Base-by-base conservation (phyloP, 2,113 vertebrate species). In the Raphicerus campestris region DNA sequence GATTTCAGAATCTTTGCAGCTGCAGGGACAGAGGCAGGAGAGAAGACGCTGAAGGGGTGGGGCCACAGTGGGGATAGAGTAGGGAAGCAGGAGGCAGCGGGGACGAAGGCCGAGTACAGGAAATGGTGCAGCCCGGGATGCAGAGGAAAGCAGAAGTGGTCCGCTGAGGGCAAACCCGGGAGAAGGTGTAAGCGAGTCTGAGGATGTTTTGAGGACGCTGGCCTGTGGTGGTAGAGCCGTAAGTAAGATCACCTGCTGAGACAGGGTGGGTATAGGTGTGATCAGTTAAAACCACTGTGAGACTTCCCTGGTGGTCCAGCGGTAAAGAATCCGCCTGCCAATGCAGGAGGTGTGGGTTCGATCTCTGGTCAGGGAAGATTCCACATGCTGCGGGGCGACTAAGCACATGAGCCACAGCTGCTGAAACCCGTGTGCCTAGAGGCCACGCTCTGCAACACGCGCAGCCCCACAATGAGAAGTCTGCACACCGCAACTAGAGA, bases 371-470 rank as follows among this genome's bases (percentile, higher is more conserved):
- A 4, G 22, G 70, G 70, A 73, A 42, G 35, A 73, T 42, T 73
- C 20, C 70, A 73, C 35, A 3, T 42, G 70, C 70, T 42, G 35
- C 1, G 5, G 70, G 35, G 70, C 6, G 1, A 24, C 22, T 42
- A 24, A 42, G 35, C 35, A 39, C 10, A 3, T 4, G 35, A 24
- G 70, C 70, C 35, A 42, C 35, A 14, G 22, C 20, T 22, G 39
- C 35, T 5, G 11, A 73, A 73, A 39, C 20, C 39, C 10, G 0
- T 26, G 39, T 26, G 6, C 70, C 70, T 39, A 26, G 70, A 42
- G 22, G 3, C 22, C 70, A 14, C 3, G 0, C 70, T 13, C 70
- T 14, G 35, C 70, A 75, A 75, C 70, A 75, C 0, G 3, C 14
- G 70, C 70, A 26, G 22, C 70, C 5, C 39, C 2, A 0, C 22